These are phyloP conservation scores for Drosophila mettleri DNA, from an alignment of 2,888 invertebrate species.

Conservation along the genomic window DNA sequence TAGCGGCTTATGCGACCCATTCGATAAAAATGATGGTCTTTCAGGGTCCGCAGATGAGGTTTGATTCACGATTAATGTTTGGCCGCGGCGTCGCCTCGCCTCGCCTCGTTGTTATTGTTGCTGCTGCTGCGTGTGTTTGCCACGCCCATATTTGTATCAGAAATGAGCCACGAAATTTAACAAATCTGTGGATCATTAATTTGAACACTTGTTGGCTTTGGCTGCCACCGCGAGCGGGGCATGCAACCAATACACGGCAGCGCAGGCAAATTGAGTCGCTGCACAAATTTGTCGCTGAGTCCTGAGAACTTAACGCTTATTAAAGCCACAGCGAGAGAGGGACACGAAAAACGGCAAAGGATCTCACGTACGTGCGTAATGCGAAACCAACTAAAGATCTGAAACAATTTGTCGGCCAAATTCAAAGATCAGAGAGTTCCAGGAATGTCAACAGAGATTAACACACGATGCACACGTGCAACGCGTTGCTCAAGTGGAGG, in stretches of 20 bases:
- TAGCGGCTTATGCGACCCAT: constrained; percentile 23
- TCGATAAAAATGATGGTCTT: constrained; percentile 36
- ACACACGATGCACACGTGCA: constrained; percentile 83
- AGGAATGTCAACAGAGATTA: constrained; percentile 83
- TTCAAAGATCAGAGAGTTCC: constrained; percentile 78
- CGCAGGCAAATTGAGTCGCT: constrained; percentile 66
- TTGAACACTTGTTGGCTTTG: constrained; percentile 67
- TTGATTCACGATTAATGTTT: constrained; percentile 66
- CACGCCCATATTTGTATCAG: constrained; percentile 53
- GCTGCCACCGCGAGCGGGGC: constrained; percentile 26
- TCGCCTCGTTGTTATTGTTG: not conserved
- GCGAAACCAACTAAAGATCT: constrained; percentile 64
- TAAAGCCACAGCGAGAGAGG: constrained; percentile 43
- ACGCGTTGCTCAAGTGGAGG: constrained; percentile 64
- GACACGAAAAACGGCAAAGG: not conserved
- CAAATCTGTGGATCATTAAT: constrained; percentile 79
- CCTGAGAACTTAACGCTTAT: constrained; percentile 76
- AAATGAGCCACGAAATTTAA: constrained; percentile 80
- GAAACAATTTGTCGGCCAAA: constrained; percentile 47
- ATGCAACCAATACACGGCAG: constrained; percentile 10
- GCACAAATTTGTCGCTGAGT: constrained; percentile 53
- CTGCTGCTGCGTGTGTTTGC: constrained; percentile 35
- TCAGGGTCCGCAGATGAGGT: constrained; percentile 36
- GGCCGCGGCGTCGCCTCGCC: constrained; percentile 38
- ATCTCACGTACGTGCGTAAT: constrained; percentile 61